A percentile compares a stretch with the other conserved stretches of the same genome.
phyloP scores from a whole-genome alignment of 2,113 vertebrate species.

The Delphinapterus leucas region DNA sequence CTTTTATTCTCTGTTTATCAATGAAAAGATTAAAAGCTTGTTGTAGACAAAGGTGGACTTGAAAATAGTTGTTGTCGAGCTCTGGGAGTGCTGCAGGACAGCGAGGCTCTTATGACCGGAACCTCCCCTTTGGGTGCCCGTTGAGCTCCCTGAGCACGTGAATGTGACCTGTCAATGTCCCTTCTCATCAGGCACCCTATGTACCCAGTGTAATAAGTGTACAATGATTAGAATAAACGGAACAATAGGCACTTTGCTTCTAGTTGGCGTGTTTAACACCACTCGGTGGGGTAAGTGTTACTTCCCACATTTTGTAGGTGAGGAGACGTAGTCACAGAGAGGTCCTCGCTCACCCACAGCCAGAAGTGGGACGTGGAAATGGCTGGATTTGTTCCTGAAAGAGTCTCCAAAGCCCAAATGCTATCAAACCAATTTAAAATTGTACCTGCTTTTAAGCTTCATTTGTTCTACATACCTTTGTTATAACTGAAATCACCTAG shows the following conservation, averaged over 20 bases:
- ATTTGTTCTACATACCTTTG: background rate
- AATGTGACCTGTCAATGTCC: background rate
- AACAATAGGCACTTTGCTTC: too few species aligned
- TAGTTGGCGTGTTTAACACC: fast-evolving
- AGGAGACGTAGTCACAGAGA: background rate
- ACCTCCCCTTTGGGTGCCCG: background rate
- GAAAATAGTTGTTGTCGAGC: background rate
- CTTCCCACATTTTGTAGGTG: background rate
- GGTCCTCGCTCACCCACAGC: background rate
- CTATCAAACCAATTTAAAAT: background rate
- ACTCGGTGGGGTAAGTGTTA: too few species aligned
- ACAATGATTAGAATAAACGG: background rate
- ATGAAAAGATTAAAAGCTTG: background rate
- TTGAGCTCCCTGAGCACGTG: background rate
- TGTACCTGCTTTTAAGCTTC: background rate
- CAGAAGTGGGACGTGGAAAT: background rate
- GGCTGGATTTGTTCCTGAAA: background rate
- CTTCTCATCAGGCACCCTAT: background rate
- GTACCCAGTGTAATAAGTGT: background rate
- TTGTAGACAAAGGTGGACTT: background rate
- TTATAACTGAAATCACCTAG: too few species aligned
- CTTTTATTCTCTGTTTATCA: background rate
- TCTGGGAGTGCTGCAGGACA: too few species aligned
- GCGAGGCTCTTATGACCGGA: too few species aligned
- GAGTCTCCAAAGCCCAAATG: background rate